A percentile compares a stretch with the other conserved stretches of the same genome.
phyloP scores from a whole-genome alignment of 1,140 invertebrate species.

The Planococcus citri region DNA sequence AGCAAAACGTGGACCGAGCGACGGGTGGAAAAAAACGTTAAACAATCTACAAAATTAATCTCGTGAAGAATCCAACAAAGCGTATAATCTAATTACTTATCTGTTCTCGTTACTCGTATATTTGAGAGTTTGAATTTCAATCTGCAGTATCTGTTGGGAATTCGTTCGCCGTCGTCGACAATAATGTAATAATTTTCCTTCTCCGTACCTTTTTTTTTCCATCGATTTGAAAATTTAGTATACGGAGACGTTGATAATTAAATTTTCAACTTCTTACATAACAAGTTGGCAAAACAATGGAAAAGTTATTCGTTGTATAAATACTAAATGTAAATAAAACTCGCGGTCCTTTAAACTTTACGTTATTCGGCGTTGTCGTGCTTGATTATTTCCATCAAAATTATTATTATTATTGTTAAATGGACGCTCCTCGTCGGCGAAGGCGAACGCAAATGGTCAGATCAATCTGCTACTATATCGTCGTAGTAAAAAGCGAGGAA shows the following conservation, averaged over 20 bases:
- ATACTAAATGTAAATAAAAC: constrained; percentile 4
- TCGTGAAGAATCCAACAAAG: no score
- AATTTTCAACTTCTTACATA: constrained; percentile 8
- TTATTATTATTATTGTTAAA: no score
- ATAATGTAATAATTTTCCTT: background rate
- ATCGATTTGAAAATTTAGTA: background rate
- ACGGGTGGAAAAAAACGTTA: no score
- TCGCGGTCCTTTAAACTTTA: background rate
- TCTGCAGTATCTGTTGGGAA: background rate
- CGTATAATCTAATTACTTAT: no score
- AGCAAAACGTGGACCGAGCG: no score
- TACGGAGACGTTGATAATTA: background rate
- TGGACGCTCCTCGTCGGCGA: no score
- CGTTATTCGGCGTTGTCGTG: no score
- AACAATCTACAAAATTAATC: no score
- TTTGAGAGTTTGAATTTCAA: background rate
- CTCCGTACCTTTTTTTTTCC: background rate
- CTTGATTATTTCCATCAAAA: background rate
- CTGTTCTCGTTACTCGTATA: no score
- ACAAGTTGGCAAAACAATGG: background rate
- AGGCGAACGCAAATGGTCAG: no score
- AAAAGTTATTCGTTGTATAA: constrained; percentile 8
- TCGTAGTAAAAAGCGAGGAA: no score
- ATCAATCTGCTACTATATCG: no score
- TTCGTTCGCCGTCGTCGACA: background rate